These are phyloP conservation scores for Rhyacophila evoluta DNA, from an alignment of 2,888 invertebrate genomes.

Conservation along the genomic window DNA sequence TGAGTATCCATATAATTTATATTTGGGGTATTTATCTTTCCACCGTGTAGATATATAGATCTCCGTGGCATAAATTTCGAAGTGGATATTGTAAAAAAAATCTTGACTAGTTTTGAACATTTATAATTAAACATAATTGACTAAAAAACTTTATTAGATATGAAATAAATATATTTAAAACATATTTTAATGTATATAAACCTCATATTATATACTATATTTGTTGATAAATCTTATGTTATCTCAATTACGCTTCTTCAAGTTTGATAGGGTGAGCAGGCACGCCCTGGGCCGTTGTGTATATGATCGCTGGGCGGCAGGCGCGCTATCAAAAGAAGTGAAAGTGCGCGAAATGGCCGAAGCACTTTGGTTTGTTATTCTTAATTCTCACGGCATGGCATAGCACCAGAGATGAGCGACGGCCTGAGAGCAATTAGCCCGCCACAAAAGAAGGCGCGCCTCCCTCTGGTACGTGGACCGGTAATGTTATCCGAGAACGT, in stretches of 20 bases:
- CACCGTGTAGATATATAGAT: too few relatives aligned
- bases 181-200: too few relatives aligned
- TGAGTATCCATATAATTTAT: too few relatives aligned
- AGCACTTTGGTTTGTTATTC: not conserved
- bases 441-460: not conserved
- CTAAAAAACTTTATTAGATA: too few relatives aligned
- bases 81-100: too few relatives aligned
- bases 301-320: not conserved
- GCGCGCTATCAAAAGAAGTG: conserved; percentile 6
- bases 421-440: conserved; percentile 8
- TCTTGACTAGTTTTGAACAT: too few relatives aligned
- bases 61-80: too few relatives aligned
- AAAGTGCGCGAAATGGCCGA: not conserved
- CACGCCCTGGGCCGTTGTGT: not conserved
- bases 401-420: conserved; percentile 1
- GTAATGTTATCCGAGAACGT: not conserved
- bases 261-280: not conserved
- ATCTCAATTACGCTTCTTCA: not conserved
- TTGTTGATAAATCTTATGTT: too few relatives aligned
- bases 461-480: not conserved
- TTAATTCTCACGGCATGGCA: conserved; percentile 2
- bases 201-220: too few relatives aligned
- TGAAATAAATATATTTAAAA: too few relatives aligned
- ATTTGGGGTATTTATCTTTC: too few relatives aligned
- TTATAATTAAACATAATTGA: too few relatives aligned